Evolutionary conservation across 1,140 invertebrate genomes (phyloP).

Genomic region (Diabrotica virgifera): DNA sequence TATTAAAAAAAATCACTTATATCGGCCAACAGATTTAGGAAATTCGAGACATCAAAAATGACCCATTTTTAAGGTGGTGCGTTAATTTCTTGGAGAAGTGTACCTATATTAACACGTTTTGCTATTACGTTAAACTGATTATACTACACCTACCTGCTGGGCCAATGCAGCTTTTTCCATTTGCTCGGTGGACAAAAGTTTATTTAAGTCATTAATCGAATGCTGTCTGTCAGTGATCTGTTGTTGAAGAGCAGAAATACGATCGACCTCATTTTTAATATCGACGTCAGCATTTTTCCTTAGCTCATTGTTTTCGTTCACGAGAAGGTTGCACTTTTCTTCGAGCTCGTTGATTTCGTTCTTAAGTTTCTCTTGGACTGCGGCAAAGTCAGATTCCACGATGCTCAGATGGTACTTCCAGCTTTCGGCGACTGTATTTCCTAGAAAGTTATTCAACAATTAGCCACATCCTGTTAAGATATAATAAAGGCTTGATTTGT

Average conservation of each 20-base stretch:
- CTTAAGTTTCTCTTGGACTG: conserved; percentile 52
- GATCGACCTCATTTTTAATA: conserved; percentile 45
- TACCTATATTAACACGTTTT: conserved; percentile 15
- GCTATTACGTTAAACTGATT: conserved; percentile 20
- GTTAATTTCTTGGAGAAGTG: no score
- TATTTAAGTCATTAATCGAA: conserved; percentile 35
- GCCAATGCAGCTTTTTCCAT: conserved; percentile 8
- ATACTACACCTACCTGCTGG: neutral
- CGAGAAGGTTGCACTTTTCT: conserved; percentile 53
- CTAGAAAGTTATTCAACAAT: conserved; percentile 27
- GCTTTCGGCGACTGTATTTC: conserved; percentile 60
- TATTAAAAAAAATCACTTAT: no score
- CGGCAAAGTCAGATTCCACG: conserved; percentile 57
- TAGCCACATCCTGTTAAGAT: no score
- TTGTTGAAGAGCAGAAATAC: conserved; percentile 46
- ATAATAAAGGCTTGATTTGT: no score
- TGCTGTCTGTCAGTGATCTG: conserved; percentile 44
- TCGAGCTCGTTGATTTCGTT: conserved; percentile 49
- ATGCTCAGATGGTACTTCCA: conserved; percentile 63
- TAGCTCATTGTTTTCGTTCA: conserved; percentile 49
- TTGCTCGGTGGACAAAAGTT: conserved; percentile 35
- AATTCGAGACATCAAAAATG: no score
- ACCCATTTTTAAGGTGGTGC: no score
- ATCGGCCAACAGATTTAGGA: no score
- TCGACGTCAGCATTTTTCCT: conserved; percentile 45